Percentiles rank a stretch among this genome's conserved stretches.
Conservation (phyloP, 2,113 vertebrate genomes). For the Etheostoma cragini region DNA sequence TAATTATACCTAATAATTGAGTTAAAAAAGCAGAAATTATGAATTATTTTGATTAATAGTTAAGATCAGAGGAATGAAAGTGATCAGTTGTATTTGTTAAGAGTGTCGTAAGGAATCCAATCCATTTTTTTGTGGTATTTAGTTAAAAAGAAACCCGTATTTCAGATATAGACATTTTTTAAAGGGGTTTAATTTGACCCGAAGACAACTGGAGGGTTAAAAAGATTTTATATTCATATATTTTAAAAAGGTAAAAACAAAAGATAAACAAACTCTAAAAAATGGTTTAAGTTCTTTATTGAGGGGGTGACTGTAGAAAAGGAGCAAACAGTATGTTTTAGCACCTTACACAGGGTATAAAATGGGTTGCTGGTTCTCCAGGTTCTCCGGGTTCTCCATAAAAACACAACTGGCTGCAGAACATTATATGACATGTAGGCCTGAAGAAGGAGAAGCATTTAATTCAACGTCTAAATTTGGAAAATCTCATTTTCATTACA, state of each 20-base stretch:
- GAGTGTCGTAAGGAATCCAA: too few relatives aligned
- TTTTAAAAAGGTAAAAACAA: too few relatives aligned
- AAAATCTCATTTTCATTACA: constrained; percentile 63
- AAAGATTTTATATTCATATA: neutral
- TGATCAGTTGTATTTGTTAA: too few relatives aligned
- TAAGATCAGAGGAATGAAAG: too few relatives aligned
- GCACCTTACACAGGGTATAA: constrained; percentile 71
- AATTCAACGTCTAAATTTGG: constrained; percentile 51
- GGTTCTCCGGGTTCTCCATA: constrained; percentile 61
- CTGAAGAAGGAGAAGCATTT: constrained; percentile 37
- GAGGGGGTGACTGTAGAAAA: constrained; percentile 74
- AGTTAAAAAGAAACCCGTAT: too few relatives aligned
- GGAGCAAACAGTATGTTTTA: constrained; percentile 69
- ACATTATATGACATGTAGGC: constrained; percentile 27
- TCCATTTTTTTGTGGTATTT: too few relatives aligned
- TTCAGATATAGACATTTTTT: too few relatives aligned
- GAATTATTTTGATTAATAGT: too few relatives aligned
- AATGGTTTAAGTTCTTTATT: constrained; percentile 79
- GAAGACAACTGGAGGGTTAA: too few relatives aligned
- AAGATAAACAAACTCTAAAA: neutral
- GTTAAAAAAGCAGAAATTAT: too few relatives aligned
- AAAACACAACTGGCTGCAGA: constrained; percentile 30
- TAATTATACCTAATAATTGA: too few relatives aligned
- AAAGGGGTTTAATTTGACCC: too few relatives aligned
- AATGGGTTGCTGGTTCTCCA: constrained; percentile 67